phyloP scores from a whole-genome alignment of 2,888 invertebrate species.

The Aelia acuminata region DNA sequence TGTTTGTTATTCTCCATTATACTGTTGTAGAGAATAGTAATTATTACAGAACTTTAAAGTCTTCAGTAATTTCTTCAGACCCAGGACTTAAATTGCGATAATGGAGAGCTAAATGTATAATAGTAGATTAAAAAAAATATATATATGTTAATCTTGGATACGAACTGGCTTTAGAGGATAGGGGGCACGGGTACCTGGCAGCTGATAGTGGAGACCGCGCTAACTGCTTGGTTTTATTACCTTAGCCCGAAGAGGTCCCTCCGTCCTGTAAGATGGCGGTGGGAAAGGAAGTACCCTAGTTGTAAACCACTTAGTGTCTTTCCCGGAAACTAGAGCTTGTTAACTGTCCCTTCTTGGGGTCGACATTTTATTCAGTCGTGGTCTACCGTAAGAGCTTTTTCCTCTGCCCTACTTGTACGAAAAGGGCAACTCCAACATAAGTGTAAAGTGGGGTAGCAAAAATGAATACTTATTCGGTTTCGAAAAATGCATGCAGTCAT shows the following conservation, averaged over 20 bases:
- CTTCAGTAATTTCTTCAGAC: too few relatives aligned
- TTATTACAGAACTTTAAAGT: too few relatives aligned
- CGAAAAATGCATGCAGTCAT: too few relatives aligned
- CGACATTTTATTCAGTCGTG: slow-evolving; percentile 41
- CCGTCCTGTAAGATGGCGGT: slow-evolving; percentile 48
- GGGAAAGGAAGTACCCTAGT: slow-evolving; percentile 52
- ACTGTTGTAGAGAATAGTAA: too few relatives aligned
- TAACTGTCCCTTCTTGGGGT: slow-evolving; percentile 24
- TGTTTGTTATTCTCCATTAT: too few relatives aligned
- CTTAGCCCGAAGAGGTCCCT: not conserved
- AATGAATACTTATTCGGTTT: too few relatives aligned
- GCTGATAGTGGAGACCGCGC: not conserved
- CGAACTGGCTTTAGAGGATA: too few relatives aligned
- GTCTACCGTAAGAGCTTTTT: slow-evolving; percentile 26
- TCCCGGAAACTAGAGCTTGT: slow-evolving; percentile 52
- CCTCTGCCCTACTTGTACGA: not conserved
- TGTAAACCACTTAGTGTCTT: slow-evolving; percentile 51
- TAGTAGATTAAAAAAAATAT: too few relatives aligned
- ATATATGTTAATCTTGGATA: too few relatives aligned
- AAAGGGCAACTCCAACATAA: not conserved
- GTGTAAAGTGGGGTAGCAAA: not conserved
- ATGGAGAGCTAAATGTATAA: too few relatives aligned
- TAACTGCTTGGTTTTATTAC: slow-evolving; percentile 23
- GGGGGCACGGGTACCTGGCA: not conserved
- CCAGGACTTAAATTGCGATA: too few relatives aligned